These are phyloP conservation scores for Diloba caeruleocephala DNA, from an alignment of 2,888 invertebrate genomes.

Conservation along the genomic window DNA sequence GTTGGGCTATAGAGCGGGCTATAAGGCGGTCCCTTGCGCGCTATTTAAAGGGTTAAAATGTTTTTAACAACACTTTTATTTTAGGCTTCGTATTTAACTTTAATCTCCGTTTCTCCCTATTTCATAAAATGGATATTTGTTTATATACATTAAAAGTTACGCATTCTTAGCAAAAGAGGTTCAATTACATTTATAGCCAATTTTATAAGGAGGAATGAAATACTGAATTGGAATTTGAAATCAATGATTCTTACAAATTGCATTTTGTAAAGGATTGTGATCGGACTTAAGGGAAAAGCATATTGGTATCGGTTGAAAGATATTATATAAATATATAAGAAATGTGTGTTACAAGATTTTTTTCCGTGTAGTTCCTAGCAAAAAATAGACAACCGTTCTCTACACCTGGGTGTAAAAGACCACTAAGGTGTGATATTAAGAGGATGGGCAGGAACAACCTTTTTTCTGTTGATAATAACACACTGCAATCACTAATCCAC, in stretches of 20 bases:
- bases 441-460: no score
- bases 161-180: background rate
- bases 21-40: conserved; percentile 52
- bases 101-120: conserved; percentile 34
- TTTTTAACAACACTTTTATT: conserved; percentile 53
- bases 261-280: no score
- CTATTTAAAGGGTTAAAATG: conserved; percentile 59
- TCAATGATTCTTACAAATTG: background rate
- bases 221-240: background rate
- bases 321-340: no score
- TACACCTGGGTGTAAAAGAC: no score
- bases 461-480: no score
- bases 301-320: no score
- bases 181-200: background rate
- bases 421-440: no score
- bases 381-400: no score
- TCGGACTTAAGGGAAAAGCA: no score
- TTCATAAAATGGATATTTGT: conserved; percentile 11
- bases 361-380: no score
- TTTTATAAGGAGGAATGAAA: background rate
- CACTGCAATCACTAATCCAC: no score
- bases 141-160: background rate
- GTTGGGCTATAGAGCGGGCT: conserved; percentile 32
- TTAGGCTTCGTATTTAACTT: conserved; percentile 42
- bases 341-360: no score